A percentile compares a stretch with the other conserved stretches of the same genome.
Conservation (phyloP, 2,888 invertebrate species). For the Lithosia quadra region DNA sequence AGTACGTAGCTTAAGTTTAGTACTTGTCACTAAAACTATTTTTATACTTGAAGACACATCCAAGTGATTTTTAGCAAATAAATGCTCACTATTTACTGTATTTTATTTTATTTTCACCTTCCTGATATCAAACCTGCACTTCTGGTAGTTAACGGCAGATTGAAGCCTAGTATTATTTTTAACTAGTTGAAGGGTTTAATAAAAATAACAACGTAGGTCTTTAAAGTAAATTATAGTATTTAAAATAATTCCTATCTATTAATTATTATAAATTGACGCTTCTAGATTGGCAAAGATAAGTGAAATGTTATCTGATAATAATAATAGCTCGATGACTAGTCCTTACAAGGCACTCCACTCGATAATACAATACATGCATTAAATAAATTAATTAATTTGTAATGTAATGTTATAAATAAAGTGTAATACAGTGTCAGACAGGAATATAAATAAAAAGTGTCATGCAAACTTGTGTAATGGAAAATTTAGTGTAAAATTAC, state of each 20-base stretch:
- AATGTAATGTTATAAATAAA: slow-evolving; percentile 1
- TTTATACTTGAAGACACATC: slow-evolving; percentile 42
- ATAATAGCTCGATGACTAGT: slow-evolving; percentile 6
- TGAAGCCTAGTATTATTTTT: too few species aligned
- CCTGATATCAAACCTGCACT: not conserved
- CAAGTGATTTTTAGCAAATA: slow-evolving; percentile 37
- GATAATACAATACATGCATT: not conserved
- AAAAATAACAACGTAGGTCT: not conserved
- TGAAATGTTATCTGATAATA: slow-evolving; percentile 30
- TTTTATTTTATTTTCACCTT: not conserved
- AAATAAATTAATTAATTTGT: slow-evolving; percentile 2
- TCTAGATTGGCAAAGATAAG: slow-evolving; percentile 34
- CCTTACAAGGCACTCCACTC: too few species aligned
- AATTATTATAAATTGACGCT: slow-evolving; percentile 10
- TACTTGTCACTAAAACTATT: slow-evolving; percentile 39
- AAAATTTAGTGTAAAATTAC: not conserved
- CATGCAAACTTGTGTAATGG: not conserved
- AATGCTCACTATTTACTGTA: slow-evolving; percentile 11
- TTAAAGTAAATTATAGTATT: not conserved
- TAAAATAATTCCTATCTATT: not conserved
- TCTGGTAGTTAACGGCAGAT: not conserved
- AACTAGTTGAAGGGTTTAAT: too few species aligned
- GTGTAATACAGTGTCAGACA: not conserved
- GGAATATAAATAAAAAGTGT: not conserved
- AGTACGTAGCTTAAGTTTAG: slow-evolving; percentile 19